Conservation (phyloP, 2,113 vertebrate species). For the Rostratula benghalensis region DNA sequence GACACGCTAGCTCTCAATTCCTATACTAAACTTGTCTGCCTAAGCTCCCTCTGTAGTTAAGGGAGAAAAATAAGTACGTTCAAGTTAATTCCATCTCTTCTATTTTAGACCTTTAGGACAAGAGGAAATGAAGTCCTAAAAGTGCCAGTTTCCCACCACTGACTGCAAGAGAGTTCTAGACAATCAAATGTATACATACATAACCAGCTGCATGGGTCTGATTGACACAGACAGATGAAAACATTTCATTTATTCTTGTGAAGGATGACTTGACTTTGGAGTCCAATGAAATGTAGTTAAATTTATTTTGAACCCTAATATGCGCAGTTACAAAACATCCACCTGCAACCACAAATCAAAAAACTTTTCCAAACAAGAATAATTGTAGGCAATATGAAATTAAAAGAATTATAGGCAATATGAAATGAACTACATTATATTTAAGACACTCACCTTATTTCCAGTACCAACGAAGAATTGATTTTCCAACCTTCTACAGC, state of each 20-base stretch:
- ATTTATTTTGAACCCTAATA: neutral
- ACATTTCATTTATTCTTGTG: neutral
- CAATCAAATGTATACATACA: neutral
- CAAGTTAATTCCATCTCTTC: neutral
- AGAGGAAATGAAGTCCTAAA: neutral
- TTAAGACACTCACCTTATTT: slow-evolving; percentile 83
- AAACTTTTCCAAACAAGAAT: neutral
- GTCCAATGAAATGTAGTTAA: neutral
- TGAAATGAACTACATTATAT: neutral
- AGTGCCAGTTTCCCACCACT: neutral
- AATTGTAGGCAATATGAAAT: neutral
- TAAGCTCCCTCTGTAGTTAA: neutral
- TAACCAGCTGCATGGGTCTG: neutral
- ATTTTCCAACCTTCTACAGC: slow-evolving; percentile 81
- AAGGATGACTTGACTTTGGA: neutral
- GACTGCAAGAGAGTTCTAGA: neutral
- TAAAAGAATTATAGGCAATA: neutral
- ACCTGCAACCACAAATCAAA: slow-evolving; percentile 28
- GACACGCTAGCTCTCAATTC: neutral
- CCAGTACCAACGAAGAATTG: slow-evolving; percentile 84
- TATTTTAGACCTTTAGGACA: neutral
- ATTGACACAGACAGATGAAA: neutral
- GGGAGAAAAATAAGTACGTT: neutral
- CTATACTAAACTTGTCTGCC: neutral
- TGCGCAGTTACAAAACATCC: neutral